Evolutionary conservation across 2,113 vertebrate genomes (phyloP).

Genomic region (Actinemys pallida): DNA sequence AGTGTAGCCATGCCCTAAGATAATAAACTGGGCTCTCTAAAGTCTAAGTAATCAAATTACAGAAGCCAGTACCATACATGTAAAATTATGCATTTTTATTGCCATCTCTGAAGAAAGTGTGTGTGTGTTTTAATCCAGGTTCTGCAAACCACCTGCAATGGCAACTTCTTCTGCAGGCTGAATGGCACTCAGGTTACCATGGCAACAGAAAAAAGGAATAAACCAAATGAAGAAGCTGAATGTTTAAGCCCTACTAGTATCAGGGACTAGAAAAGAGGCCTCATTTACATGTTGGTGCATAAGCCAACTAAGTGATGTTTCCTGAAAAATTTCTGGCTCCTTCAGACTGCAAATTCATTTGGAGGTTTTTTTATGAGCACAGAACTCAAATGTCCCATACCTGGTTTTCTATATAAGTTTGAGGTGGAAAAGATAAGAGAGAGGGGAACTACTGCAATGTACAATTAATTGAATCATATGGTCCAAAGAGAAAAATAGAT

Average conservation of each 20-base stretch:
- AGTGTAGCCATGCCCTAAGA: neutral
- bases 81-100: conserved; percentile 42
- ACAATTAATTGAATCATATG: neutral
- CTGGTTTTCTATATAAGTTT: neutral
- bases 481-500: neutral
- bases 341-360: conserved; percentile 33
- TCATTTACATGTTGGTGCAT: conserved; percentile 73
- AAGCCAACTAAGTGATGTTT: conserved; percentile 63
- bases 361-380: neutral
- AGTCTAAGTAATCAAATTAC: conserved; percentile 7
- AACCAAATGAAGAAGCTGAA: conserved; percentile 58
- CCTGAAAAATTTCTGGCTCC: conserved; percentile 60
- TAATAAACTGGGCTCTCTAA: neutral
- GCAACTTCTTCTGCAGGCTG: conserved; percentile 48
- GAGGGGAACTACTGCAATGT: neutral
- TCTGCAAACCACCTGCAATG: conserved; percentile 72
- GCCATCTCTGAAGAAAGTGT: conserved; percentile 21
- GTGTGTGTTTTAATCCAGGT: conserved; percentile 50
- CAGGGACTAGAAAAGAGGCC: conserved; percentile 9
- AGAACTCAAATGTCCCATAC: neutral
- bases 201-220: conserved; percentile 45
- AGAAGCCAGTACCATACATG: conserved; percentile 17
- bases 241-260: conserved; percentile 56
- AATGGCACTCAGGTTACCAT: conserved; percentile 70
- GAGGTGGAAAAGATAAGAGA: neutral